Percentiles rank a stretch among this genome's conserved stretches.
phyloP scores from a whole-genome alignment of 2,888 invertebrate species.

The Atrina japonica region DNA sequence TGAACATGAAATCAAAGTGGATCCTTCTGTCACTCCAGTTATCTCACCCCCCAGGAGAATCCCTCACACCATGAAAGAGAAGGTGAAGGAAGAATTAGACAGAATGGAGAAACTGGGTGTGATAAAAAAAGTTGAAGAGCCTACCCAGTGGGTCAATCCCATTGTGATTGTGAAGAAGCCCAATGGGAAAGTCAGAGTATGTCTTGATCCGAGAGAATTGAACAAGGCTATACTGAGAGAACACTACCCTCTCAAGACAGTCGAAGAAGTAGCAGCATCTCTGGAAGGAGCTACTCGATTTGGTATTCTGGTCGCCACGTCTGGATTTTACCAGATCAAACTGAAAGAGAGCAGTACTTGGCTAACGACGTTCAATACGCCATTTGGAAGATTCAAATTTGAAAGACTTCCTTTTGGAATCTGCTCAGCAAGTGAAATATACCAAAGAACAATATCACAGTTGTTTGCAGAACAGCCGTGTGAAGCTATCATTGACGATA shows the following conservation, averaged over 20 bases:
- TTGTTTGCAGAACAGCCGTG: conserved; percentile 32
- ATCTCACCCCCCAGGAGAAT: conserved; percentile 40
- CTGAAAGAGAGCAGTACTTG: conserved; percentile 35
- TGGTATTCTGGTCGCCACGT: conserved; percentile 4
- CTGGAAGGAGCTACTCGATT: conserved; percentile 15
- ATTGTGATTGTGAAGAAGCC: conserved; percentile 22
- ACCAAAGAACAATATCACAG: conserved; percentile 40
- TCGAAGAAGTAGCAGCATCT: conserved; percentile 31
- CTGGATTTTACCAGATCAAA: conserved; percentile 2
- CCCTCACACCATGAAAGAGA: conserved; percentile 38
- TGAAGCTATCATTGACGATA: conserved; percentile 41
- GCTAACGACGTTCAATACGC: conserved; percentile 42
- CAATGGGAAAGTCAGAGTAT: conserved; percentile 36
- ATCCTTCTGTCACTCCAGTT: conserved; percentile 26
- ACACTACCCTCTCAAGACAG: conserved; percentile 44
- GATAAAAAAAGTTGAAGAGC: conserved; percentile 17
- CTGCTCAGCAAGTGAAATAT: conserved; percentile 42
- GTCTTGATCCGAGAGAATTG: conserved; percentile 44
- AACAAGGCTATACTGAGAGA: conserved; percentile 45
- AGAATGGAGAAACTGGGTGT: conserved; percentile 18
- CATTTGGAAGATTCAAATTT: conserved; percentile 30
- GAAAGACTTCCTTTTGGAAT: conserved; percentile 42
- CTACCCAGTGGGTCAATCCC: conserved; percentile 20
- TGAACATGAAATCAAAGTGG: conserved; percentile 30
- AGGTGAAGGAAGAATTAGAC: conserved; percentile 16